These are phyloP conservation scores for Drosophila pseudotalamancana DNA, from an alignment of 2,888 invertebrate species.

Conservation along the genomic window DNA sequence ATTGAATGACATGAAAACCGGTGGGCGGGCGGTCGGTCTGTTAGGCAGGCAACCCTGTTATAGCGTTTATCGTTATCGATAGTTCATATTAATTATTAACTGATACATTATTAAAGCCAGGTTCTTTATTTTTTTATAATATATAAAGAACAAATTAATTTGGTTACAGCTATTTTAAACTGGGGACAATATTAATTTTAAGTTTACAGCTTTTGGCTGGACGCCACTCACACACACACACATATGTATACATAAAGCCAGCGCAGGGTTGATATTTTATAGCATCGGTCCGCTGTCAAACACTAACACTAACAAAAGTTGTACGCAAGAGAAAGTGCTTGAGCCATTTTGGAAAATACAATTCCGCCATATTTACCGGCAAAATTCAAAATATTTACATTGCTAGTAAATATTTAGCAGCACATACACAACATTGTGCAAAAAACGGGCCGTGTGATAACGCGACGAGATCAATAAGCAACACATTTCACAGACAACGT, in stretches of 20 bases:
- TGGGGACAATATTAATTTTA: not conserved
- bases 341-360: constrained; percentile 82
- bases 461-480: constrained; percentile 26
- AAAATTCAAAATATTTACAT: constrained; percentile 83
- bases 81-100: not conserved
- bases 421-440: constrained; percentile 32
- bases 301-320: constrained; percentile 64
- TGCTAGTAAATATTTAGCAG: constrained; percentile 49
- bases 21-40: not conserved
- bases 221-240: constrained; percentile 25
- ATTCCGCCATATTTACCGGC: constrained; percentile 84
- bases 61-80: constrained; percentile 32
- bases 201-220: constrained; percentile 12
- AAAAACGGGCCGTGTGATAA: constrained; percentile 20
- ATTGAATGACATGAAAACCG: not conserved
- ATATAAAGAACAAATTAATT: no score
- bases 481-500: constrained; percentile 57
- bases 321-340: constrained; percentile 74
- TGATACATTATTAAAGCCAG: not conserved
- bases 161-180: not conserved
- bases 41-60: constrained; percentile 34
- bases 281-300: constrained; percentile 55
- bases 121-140: not conserved
- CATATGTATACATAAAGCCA: constrained; percentile 66
- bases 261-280: constrained; percentile 64